phyloP scores from a whole-genome alignment of 2,797 vertebrate species.

The Momotus momota region DNA sequence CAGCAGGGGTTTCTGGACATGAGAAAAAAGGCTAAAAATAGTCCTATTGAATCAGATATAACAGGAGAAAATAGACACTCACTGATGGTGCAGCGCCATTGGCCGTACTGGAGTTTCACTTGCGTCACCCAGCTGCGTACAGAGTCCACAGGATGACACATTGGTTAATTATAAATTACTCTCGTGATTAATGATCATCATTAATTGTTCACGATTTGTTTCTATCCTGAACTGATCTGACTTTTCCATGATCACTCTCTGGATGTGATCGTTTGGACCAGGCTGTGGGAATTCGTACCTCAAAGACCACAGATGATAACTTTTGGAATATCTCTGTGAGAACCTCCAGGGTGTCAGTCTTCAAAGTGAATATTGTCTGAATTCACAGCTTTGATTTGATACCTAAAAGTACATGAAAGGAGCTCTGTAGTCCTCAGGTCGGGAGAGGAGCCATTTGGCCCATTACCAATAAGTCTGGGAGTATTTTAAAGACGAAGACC shows the following conservation, averaged over 20 bases:
- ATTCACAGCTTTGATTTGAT: background rate
- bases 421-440: background rate
- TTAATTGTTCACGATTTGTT: rapidly evolving
- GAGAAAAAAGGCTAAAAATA: background rate
- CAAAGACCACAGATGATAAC: background rate
- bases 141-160: rapidly evolving
- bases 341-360: background rate
- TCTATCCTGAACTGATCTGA: background rate
- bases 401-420: background rate
- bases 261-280: rapidly evolving
- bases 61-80: background rate
- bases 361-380: background rate
- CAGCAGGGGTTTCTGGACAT: background rate
- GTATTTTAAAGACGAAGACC: background rate
- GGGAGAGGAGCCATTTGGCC: background rate
- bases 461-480: background rate
- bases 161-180: background rate
- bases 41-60: background rate
- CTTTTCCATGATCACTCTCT: background rate
- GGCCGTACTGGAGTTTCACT: background rate
- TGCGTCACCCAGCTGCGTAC: rapidly evolving
- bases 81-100: rapidly evolving
- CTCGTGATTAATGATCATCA: background rate
- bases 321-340: background rate
- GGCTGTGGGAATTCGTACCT: background rate